Evolutionary conservation across 2,888 invertebrate genomes (phyloP).

Genomic region (Himalopsyche japonica): DNA sequence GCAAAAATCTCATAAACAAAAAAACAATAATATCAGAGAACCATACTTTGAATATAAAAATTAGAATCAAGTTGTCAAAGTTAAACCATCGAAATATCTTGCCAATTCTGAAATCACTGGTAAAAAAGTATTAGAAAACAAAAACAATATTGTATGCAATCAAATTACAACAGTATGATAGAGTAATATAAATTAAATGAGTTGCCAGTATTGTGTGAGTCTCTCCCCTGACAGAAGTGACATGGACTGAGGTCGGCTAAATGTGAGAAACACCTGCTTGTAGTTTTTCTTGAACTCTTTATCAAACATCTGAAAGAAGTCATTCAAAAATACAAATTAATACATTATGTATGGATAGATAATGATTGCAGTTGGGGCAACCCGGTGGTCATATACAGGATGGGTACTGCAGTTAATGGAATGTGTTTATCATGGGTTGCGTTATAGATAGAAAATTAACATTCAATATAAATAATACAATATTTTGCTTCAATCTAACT

Average conservation of each 20-base stretch:
- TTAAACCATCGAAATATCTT: too few relatives aligned
- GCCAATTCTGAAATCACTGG: too few relatives aligned
- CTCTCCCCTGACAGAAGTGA: slow-evolving; percentile 63
- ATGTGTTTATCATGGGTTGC: too few relatives aligned
- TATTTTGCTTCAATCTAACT: too few relatives aligned
- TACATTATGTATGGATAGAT: neutral
- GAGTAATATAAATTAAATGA: slow-evolving; percentile 43
- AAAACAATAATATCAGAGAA: too few relatives aligned
- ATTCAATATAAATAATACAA: too few relatives aligned
- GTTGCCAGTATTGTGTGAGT: slow-evolving; percentile 70
- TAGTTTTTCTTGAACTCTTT: slow-evolving; percentile 75
- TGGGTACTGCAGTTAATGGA: too few relatives aligned
- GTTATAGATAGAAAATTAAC: too few relatives aligned
- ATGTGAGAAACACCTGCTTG: slow-evolving; percentile 75
- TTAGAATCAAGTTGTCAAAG: too few relatives aligned
- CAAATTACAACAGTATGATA: neutral
- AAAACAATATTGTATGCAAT: neutral
- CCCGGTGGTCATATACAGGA: neutral
- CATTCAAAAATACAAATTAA: neutral
- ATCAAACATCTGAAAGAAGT: slow-evolving; percentile 68
- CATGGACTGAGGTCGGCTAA: slow-evolving; percentile 71
- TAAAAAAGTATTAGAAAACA: neutral
- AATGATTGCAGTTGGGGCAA: neutral
- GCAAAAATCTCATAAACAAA: too few relatives aligned
- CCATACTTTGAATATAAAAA: too few relatives aligned